Percentiles rank a stretch among this genome's conserved stretches.
These are phyloP conservation scores for Neoscelio sp. DNA, from an alignment of 2,888 invertebrate genomes.

Conservation along the genomic window DNA sequence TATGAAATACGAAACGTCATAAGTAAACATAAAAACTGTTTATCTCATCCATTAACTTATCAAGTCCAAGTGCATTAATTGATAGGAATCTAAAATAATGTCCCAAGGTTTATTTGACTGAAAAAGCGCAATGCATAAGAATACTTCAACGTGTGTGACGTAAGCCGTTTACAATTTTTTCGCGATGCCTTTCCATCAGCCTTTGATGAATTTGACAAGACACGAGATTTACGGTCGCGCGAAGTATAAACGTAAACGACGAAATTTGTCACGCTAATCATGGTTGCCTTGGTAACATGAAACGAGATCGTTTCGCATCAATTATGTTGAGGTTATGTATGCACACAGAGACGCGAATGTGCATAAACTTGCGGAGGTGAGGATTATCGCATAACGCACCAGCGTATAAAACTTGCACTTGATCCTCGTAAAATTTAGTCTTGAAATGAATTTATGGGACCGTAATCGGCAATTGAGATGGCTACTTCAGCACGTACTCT, in stretches of 20 bases:
- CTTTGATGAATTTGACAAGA: slow-evolving; percentile 35
- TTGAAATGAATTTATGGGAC: slow-evolving; percentile 79
- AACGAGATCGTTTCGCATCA: slow-evolving; percentile 61
- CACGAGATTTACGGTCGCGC: slow-evolving; percentile 14
- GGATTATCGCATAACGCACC: slow-evolving; percentile 67
- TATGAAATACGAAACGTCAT: too few species aligned
- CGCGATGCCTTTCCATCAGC: slow-evolving; percentile 27
- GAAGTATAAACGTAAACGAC: slow-evolving; percentile 29
- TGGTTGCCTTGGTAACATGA: slow-evolving; percentile 55
- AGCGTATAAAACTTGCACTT: slow-evolving; percentile 49
- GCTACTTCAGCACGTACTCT: slow-evolving; percentile 69
- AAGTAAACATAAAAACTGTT: too few species aligned
- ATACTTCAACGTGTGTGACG: neutral
- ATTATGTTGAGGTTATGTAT: too few species aligned
- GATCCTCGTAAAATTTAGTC: slow-evolving; percentile 73
- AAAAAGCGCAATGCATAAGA: slow-evolving; percentile 15
- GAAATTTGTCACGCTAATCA: slow-evolving; percentile 66
- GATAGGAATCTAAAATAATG: slow-evolving; percentile 20
- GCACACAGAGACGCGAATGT: slow-evolving; percentile 8
- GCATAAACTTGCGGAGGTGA: slow-evolving; percentile 36
- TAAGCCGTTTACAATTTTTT: slow-evolving; percentile 9
- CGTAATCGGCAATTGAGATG: slow-evolving; percentile 78
- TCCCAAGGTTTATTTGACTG: slow-evolving; percentile 1
- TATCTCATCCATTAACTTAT: slow-evolving; percentile 30
- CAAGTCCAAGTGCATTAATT: slow-evolving; percentile 18